Percentiles rank a stretch among this genome's conserved stretches.
Conservation (phyloP, 2,888 invertebrate genomes). For the Pristionchus arcanus region DNA sequence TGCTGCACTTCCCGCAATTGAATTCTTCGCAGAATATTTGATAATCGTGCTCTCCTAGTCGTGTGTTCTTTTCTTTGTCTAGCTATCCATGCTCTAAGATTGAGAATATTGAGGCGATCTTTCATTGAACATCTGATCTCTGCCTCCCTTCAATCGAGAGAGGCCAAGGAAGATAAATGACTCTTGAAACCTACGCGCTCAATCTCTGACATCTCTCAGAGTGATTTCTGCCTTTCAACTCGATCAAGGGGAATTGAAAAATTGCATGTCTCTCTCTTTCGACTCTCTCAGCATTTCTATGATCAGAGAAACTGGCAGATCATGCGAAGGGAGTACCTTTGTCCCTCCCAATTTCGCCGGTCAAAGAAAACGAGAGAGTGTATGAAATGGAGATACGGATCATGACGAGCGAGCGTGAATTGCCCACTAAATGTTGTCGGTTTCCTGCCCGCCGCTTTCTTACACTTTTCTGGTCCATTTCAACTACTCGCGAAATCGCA, state of each 20-base stretch:
- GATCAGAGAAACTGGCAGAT: too few relatives aligned
- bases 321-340: background rate
- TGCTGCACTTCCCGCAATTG: background rate
- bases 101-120: background rate
- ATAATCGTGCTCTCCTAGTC: too few relatives aligned
- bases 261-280: background rate
- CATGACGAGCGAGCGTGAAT: background rate
- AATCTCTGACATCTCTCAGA: background rate
- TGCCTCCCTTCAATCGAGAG: background rate
- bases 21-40: too few relatives aligned
- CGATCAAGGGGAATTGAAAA: background rate
- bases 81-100: background rate
- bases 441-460: background rate
- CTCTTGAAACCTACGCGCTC: background rate
- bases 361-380: background rate
- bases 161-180: background rate
- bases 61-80: too few relatives aligned
- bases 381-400: background rate
- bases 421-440: background rate
- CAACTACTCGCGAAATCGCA: too few relatives aligned
- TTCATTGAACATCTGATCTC: background rate
- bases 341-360: background rate
- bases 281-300: too few relatives aligned
- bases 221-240: conserved; percentile 6
- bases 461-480: background rate